Base-by-base conservation (phyloP, 2,888 invertebrate genomes). In the Teleogryllus oceanicus region DNA sequence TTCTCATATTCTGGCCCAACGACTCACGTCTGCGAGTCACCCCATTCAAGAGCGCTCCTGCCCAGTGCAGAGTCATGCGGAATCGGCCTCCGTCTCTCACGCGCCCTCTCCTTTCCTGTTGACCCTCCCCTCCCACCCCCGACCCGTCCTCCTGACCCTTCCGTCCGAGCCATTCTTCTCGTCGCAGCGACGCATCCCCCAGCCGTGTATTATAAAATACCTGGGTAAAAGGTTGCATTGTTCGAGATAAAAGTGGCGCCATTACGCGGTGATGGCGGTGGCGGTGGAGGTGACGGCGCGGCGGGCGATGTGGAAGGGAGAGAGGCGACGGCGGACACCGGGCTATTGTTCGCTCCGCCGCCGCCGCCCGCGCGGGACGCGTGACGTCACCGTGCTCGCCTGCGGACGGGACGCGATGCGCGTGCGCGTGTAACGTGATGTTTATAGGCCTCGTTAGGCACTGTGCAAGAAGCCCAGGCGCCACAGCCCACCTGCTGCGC, bases 201-300 rank as follows among this genome's bases (percentile, higher is more conserved):
- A 62, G 62, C 13, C 62, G n/a, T n/a, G n/a, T 62, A n/a, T 62
- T 62, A 62, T 12, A 62, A 62, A 62, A 62, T 62, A 62, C 62
- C 62, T 18, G 16, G n/a, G 62, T 62, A 62, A 62, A 62, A 62
- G 62, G 62, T 62, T 62, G 62, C 62, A 62, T 62, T 62, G 62
- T 62, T 62, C 62, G 62, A n/a, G 62, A 62, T 62, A 62, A 62
- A 62, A 62, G 62, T 62, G 62, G 62, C 62, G 62, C 62, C 62
- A 62, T 62, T 62, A 62, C 62, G 62, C 13, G n/a, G 16, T 3
- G n/a, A n/a, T 16, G n/a, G 62, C 62, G 62, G 5, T 13, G n/a
- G n/a, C 13, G n/a, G 16, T 4, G n/a, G 62, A 62, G n/a, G 62
- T 62, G 62, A 62, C 62, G 13, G 62, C 62, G 62, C 5, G 8